A percentile compares a stretch with the other conserved stretches of the same genome.
phyloP scores from a whole-genome alignment of 2,888 invertebrate species.

The Pheosia gnoma region DNA sequence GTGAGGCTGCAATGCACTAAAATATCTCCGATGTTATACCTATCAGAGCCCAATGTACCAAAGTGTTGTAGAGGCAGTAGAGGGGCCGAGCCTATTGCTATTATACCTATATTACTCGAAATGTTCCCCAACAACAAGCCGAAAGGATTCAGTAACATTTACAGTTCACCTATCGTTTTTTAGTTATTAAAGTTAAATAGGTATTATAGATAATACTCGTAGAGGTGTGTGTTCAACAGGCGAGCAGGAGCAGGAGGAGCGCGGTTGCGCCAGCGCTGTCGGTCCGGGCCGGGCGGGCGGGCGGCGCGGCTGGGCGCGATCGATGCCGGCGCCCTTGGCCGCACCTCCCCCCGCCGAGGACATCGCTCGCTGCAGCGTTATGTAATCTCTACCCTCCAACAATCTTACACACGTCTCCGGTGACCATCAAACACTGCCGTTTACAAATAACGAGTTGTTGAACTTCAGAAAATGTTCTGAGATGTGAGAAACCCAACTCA shows the following conservation, averaged over 20 bases:
- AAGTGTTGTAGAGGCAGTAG: no score
- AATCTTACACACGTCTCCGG: constrained; percentile 33
- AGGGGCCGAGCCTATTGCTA: no score
- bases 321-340: constrained; percentile 80
- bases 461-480: not conserved
- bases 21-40: no score
- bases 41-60: no score
- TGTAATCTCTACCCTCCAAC: constrained; percentile 53
- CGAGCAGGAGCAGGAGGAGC: constrained; percentile 11
- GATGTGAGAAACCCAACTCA: no score
- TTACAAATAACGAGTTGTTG: constrained; percentile 1
- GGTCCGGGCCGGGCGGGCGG: constrained; percentile 36
- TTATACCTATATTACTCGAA: no score
- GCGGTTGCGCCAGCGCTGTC: constrained; percentile 53
- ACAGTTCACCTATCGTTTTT: not conserved
- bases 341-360: constrained; percentile 61
- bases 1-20: no score
- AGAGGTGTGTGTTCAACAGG: constrained; percentile 39
- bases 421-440: constrained; percentile 14
- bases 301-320: constrained; percentile 42
- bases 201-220: not conserved
- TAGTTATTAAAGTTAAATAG: constrained; percentile 3
- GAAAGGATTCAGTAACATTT: not conserved
- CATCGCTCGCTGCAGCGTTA: constrained; percentile 68
- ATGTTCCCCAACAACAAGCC: not conserved